These are phyloP conservation scores for Platycheirus rosarum DNA, from an alignment of 2,888 invertebrate species.

Conservation along the genomic window DNA sequence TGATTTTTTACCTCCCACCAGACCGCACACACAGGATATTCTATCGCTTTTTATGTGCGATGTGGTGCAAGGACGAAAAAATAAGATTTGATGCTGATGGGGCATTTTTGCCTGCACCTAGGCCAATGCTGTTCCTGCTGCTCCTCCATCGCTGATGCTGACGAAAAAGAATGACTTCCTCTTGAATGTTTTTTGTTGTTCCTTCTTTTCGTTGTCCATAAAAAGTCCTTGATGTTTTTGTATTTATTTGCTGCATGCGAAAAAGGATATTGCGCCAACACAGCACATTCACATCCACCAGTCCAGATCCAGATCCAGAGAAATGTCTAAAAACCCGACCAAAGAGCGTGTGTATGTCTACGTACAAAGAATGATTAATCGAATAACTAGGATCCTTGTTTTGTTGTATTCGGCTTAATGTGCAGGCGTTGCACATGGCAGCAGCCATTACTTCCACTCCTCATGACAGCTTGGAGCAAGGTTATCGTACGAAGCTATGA, in stretches of 20 bases:
- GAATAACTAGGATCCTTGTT: conserved; percentile 69
- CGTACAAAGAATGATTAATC: conserved; percentile 70
- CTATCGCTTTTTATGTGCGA: conserved; percentile 8
- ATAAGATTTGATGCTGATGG: conserved; percentile 57
- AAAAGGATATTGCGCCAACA: conserved; percentile 70
- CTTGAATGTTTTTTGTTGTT: conserved; percentile 46
- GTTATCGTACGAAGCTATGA: conserved; percentile 56
- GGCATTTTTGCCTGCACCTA: conserved; percentile 70
- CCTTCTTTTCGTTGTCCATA: not conserved
- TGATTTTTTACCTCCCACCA: conserved; percentile 61
- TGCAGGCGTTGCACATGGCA: conserved; percentile 71
- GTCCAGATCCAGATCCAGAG: conserved; percentile 31
- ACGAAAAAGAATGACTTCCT: conserved; percentile 74
- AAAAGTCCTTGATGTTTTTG: conserved; percentile 62
- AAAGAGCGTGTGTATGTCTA: conserved; percentile 53
- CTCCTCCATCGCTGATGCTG: conserved; percentile 36
- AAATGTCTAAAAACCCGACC: conserved; percentile 7
- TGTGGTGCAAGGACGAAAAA: conserved; percentile 57
- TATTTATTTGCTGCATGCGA: conserved; percentile 51
- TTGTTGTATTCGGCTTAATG: conserved; percentile 68
- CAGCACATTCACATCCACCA: conserved; percentile 45
- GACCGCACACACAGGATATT: conserved; percentile 29
- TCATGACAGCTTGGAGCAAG: conserved; percentile 57
- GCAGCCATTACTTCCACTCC: conserved; percentile 72
- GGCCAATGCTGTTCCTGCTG: conserved; percentile 56